Evolutionary conservation across 2,113 vertebrate genomes (phyloP).

Genomic region (Callipepla squamata): DNA sequence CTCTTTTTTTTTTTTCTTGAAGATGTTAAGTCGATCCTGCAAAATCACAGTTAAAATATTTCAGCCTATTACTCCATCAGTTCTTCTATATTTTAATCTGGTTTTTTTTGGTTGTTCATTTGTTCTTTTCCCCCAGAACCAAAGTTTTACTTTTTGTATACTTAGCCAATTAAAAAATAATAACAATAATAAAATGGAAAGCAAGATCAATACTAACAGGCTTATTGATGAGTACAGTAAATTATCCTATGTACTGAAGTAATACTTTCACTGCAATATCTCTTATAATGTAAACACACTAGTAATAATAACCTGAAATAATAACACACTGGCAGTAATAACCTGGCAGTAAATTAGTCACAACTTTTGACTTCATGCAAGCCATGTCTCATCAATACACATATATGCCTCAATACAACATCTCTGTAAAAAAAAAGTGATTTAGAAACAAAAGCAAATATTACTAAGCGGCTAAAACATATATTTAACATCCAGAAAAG

Average conservation of each 20-base stretch:
- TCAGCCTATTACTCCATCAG: neutral
- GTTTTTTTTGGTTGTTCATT: neutral
- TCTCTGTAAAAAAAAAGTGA: neutral
- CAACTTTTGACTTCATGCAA: neutral
- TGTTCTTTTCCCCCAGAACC: neutral
- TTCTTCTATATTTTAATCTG: fast-evolving
- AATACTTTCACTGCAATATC: neutral
- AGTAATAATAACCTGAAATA: neutral
- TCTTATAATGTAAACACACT: neutral
- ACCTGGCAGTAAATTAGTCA: neutral
- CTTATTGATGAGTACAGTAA: neutral
- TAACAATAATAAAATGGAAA: neutral
- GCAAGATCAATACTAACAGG: neutral
- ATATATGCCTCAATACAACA: neutral
- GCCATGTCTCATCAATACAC: neutral
- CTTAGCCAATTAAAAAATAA: neutral
- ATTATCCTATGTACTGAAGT: neutral
- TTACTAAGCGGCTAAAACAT: conserved; percentile 8
- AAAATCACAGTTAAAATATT: neutral
- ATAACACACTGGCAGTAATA: neutral
- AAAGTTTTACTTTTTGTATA: neutral
- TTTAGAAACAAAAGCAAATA: conserved; percentile 31
- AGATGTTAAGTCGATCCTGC: neutral
- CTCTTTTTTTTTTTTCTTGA: fast-evolving
- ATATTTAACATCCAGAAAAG: conserved; percentile 30